Evolutionary conservation across 1,140 invertebrate genomes (phyloP).

Genomic region (Vanessa tameamea): DNA sequence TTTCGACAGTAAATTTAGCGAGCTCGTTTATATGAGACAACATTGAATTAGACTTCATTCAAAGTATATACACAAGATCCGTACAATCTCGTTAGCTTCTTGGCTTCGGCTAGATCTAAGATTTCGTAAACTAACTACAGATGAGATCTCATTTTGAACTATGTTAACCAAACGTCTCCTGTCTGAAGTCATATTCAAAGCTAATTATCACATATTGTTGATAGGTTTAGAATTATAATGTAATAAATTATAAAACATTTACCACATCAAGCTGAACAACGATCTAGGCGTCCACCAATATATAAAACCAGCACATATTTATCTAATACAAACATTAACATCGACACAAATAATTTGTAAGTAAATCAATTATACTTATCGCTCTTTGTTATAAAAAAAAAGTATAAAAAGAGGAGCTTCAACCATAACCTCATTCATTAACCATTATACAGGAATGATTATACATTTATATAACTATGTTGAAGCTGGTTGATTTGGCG

Average conservation of each 20-base stretch:
- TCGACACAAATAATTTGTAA: background rate
- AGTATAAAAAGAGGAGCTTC: background rate
- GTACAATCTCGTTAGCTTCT: constrained; percentile 66
- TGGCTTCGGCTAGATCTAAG: constrained; percentile 72
- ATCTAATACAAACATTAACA: constrained; percentile 8
- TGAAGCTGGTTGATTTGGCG: constrained; percentile 56
- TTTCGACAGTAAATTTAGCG: constrained; percentile 20
- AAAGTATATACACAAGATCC: constrained; percentile 43
- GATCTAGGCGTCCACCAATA: background rate
- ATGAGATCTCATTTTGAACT: constrained; percentile 80
- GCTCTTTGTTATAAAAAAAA: constrained; percentile 1
- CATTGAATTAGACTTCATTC: constrained; percentile 31
- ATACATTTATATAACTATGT: constrained; percentile 24
- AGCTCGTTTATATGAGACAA: constrained; percentile 19
- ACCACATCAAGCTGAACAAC: constrained; percentile 5
- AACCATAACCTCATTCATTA: constrained; percentile 11
- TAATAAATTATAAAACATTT: constrained; percentile 17
- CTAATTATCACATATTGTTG: constrained; percentile 73
- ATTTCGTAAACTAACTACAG: constrained; percentile 69
- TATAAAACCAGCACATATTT: constrained; percentile 2
- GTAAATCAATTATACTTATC: background rate
- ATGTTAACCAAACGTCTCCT: constrained; percentile 64
- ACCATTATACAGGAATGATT: constrained; percentile 23
- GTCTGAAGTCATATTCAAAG: constrained; percentile 64
- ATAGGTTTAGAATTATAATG: constrained; percentile 39